A percentile compares a stretch with the other conserved stretches of the same genome.
These are phyloP conservation scores for Cotesia congregata DNA, from an alignment of 2,888 invertebrate species.

Conservation along the genomic window DNA sequence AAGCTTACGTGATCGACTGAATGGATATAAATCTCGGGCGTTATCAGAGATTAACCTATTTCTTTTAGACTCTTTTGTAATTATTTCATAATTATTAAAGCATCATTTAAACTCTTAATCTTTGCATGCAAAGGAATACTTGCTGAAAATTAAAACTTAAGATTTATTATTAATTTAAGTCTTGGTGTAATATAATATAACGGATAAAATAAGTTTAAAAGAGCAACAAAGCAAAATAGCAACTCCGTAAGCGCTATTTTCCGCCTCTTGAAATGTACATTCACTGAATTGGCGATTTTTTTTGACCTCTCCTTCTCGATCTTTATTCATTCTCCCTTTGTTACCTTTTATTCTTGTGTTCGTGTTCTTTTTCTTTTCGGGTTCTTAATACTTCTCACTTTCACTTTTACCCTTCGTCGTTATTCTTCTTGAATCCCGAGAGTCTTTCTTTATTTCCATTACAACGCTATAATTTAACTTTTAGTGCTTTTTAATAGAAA, in stretches of 20 bases:
- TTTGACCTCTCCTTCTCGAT: neutral
- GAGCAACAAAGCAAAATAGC: slow-evolving; percentile 41
- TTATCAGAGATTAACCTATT: slow-evolving; percentile 4
- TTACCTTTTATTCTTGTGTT: slow-evolving; percentile 32
- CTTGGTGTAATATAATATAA: slow-evolving; percentile 20
- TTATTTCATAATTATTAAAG: neutral
- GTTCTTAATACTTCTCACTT: slow-evolving; percentile 12
- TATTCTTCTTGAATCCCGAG: neutral
- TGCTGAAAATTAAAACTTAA: slow-evolving; percentile 56
- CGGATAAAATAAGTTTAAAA: slow-evolving; percentile 31
- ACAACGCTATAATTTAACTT: slow-evolving; percentile 16
- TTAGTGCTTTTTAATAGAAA: slow-evolving; percentile 3
- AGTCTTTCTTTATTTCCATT: slow-evolving; percentile 55
- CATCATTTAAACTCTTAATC: slow-evolving; percentile 10
- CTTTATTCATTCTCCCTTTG: slow-evolving; percentile 11
- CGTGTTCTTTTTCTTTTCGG: slow-evolving; percentile 17
- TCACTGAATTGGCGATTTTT: slow-evolving; percentile 15
- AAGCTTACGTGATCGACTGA: neutral
- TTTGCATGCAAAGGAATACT: slow-evolving; percentile 48
- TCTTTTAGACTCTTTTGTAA: neutral
- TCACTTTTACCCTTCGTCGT: slow-evolving; percentile 28
- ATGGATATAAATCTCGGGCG: neutral
- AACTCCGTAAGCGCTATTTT: slow-evolving; percentile 50
- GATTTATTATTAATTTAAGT: slow-evolving; percentile 49
- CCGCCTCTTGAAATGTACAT: slow-evolving; percentile 41